Conservation (phyloP, 2,888 invertebrate species). For the Volucella inanis region DNA sequence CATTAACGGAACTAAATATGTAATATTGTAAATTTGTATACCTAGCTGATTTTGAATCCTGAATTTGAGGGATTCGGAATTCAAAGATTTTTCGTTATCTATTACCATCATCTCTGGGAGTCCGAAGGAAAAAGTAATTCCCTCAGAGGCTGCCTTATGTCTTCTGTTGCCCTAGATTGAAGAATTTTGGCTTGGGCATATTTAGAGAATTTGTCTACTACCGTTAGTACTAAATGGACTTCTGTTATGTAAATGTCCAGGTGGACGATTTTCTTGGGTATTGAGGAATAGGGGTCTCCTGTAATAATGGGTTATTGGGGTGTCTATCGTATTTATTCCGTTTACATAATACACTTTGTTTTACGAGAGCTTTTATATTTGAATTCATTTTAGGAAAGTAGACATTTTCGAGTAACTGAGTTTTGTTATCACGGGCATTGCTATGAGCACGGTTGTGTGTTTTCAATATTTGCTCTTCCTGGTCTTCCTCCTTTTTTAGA, state of each 20-base stretch:
- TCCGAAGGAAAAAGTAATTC: slow-evolving; percentile 30
- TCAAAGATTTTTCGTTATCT: slow-evolving; percentile 56
- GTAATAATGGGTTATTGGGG: slow-evolving; percentile 22
- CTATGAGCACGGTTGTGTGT: too few relatives aligned
- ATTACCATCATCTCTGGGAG: slow-evolving; percentile 38
- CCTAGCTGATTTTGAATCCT: slow-evolving; percentile 32
- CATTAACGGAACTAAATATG: slow-evolving; percentile 52
- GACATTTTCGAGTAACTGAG: too few relatives aligned
- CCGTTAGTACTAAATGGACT: slow-evolving; percentile 19
- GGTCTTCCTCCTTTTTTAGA: too few relatives aligned
- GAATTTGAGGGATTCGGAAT: slow-evolving; percentile 28
- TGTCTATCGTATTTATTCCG: slow-evolving; percentile 31
- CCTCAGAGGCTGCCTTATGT: slow-evolving; percentile 25
- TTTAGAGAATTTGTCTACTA: slow-evolving; percentile 52
- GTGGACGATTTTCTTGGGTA: slow-evolving; percentile 42
- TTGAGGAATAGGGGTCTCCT: slow-evolving; percentile 50
- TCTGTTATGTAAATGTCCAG: slow-evolving; percentile 38
- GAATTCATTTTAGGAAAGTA: slow-evolving; percentile 46
- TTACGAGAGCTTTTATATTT: slow-evolving; percentile 27
- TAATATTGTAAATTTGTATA: slow-evolving; percentile 48
- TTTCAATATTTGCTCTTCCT: too few relatives aligned
- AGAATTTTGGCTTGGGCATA: slow-evolving; percentile 32
- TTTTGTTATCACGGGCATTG: too few relatives aligned
- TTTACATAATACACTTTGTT: slow-evolving; percentile 23
- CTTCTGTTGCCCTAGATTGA: too few relatives aligned